Evolutionary conservation across 1,140 invertebrate genomes (phyloP).

Genomic region (Hypothenemus hampei): DNA sequence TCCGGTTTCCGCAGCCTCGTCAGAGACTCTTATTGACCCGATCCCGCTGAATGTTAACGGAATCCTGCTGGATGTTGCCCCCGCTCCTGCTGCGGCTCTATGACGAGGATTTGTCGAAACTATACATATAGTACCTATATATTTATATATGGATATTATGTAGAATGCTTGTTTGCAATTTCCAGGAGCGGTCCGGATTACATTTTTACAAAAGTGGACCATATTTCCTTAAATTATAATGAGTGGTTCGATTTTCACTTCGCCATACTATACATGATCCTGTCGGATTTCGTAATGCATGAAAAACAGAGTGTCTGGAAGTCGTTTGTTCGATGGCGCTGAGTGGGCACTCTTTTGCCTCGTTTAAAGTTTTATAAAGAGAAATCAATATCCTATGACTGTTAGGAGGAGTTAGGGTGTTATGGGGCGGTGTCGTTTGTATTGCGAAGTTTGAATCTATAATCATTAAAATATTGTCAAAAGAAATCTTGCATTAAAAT

Average conservation of each 20-base stretch:
- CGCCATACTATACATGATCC: no score
- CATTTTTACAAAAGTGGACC: no score
- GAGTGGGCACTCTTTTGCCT: slow-evolving; percentile 3
- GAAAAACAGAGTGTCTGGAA: neutral
- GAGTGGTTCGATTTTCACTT: no score
- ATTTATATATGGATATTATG: no score
- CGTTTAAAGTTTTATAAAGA: slow-evolving; percentile 12
- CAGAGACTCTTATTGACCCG: slow-evolving; percentile 34
- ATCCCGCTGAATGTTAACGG: slow-evolving; percentile 30
- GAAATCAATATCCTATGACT: slow-evolving; percentile 16
- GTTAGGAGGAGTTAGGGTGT: slow-evolving; percentile 4
- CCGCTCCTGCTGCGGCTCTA: slow-evolving; percentile 10
- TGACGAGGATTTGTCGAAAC: slow-evolving; percentile 20
- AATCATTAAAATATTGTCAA: no score
- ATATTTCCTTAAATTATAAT: no score
- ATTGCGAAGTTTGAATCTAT: no score
- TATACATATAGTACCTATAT: no score
- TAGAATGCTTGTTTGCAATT: no score
- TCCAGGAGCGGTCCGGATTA: no score
- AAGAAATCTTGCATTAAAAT: no score
- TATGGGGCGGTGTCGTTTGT: slow-evolving; percentile 14
- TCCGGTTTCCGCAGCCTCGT: slow-evolving; percentile 31
- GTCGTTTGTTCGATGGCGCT: slow-evolving; percentile 2
- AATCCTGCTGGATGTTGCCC: slow-evolving; percentile 26
- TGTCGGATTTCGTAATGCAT: no score